Conservation (phyloP, 2,113 vertebrate species). For the Sclerurus mexicanus region DNA sequence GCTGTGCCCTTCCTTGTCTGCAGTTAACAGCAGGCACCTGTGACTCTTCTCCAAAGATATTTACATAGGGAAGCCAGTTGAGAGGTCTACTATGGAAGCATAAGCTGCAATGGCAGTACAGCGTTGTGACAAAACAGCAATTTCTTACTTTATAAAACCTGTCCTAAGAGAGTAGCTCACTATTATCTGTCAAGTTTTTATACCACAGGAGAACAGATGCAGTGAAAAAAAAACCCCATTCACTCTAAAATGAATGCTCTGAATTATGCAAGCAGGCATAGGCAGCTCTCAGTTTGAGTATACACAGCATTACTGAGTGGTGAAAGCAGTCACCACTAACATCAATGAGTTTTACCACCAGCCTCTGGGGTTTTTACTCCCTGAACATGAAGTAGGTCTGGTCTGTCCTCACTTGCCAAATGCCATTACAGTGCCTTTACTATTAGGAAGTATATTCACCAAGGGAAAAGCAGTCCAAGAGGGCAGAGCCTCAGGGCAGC, state of each 20-base stretch:
- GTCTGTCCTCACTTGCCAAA: neutral
- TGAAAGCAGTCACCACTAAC: neutral
- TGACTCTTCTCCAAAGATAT: neutral
- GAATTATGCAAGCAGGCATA: rapidly evolving
- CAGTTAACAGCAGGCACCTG: neutral
- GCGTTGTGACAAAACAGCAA: neutral
- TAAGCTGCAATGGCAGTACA: neutral
- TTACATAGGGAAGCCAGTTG: neutral
- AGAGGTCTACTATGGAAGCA: neutral
- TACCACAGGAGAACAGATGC: neutral
- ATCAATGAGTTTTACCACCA: neutral
- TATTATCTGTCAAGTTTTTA: neutral
- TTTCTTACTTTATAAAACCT: neutral
- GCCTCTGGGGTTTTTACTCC: neutral
- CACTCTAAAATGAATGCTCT: neutral
- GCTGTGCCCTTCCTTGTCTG: neutral
- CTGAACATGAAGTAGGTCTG: neutral
- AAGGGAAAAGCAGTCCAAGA: neutral
- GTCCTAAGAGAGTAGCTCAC: neutral
- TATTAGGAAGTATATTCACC: neutral
- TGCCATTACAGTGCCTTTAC: neutral
- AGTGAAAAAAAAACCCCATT: neutral
- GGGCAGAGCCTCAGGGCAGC: neutral
- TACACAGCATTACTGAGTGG: neutral
- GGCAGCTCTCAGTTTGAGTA: neutral